phyloP scores from a whole-genome alignment of 1,140 invertebrate genomes.

The Drepana arcuata region DNA sequence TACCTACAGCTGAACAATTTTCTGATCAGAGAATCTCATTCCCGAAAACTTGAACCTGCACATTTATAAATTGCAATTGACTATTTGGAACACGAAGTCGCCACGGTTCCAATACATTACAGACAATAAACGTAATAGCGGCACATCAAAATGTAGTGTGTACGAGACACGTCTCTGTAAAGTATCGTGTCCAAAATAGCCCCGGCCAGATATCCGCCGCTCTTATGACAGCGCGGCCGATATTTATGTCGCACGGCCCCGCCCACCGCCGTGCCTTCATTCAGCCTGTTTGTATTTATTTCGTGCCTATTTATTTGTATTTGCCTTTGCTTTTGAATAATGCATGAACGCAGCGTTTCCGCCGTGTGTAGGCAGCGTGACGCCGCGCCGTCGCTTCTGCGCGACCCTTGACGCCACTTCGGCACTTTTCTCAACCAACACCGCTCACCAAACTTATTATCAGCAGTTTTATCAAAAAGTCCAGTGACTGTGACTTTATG shows the following conservation, averaged over 20 bases:
- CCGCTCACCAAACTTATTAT: too few relatives aligned
- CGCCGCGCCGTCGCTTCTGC: conserved; percentile 46
- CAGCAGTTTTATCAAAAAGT: too few relatives aligned
- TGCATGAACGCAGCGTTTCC: conserved; percentile 64
- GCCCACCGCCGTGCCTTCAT: conserved; percentile 60
- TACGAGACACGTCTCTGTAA: conserved; percentile 8
- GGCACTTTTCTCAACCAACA: conserved; percentile 12
- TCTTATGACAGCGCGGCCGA: conserved; percentile 54
- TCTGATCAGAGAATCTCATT: too few relatives aligned
- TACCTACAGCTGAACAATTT: too few relatives aligned
- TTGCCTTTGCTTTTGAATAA: conserved; percentile 66
- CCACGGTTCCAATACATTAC: conserved; percentile 7
- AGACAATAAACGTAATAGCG: conserved; percentile 6
- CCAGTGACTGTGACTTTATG: too few relatives aligned
- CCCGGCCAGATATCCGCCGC: conserved; percentile 41
- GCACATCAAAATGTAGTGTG: conserved; percentile 6
- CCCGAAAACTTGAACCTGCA: too few relatives aligned
- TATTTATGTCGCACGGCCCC: conserved; percentile 65
- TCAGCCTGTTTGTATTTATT: conserved; percentile 70
- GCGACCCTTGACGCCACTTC: conserved; percentile 11
- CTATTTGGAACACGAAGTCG: too few relatives aligned
- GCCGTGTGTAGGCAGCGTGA: conserved; percentile 67
- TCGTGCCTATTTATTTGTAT: conserved; percentile 70
- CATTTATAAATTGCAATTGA: too few relatives aligned
- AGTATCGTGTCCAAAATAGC: conserved; percentile 49